These are phyloP conservation scores for Sebastolobus altivelis DNA, from an alignment of 2,797 vertebrate genomes.

Conservation along the genomic window DNA sequence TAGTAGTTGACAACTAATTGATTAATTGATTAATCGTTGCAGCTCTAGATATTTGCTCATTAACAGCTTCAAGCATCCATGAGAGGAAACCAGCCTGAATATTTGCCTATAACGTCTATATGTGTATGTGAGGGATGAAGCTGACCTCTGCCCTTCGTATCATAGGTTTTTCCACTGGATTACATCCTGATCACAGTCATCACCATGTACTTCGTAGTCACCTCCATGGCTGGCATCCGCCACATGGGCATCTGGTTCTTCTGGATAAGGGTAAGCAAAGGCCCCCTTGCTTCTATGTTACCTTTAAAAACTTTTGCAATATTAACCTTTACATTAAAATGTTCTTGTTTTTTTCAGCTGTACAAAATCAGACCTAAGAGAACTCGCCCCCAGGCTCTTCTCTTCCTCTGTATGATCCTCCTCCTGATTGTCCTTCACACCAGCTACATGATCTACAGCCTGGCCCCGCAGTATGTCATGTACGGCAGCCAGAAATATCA, in stretches of 20 bases:
- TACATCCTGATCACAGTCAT: conserved; percentile 97
- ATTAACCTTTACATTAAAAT: background rate
- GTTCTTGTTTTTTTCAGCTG: conserved; percentile 81
- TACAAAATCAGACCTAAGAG: conserved; percentile 96
- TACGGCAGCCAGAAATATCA: conserved; percentile 99
- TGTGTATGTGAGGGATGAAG: background rate
- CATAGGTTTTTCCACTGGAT: conserved; percentile 97
- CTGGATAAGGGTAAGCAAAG: conserved; percentile 92
- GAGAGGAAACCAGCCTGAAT: conserved; percentile 12
- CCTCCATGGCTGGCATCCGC: conserved; percentile 98
- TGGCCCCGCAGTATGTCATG: conserved; percentile 99
- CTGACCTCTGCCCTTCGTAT: conserved; percentile 45
- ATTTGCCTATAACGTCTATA: conserved; percentile 19
- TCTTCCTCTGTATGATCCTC: conserved; percentile 99
- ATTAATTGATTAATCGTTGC: too few species aligned
- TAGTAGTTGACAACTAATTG: too few species aligned
- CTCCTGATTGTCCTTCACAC: conserved; percentile 97
- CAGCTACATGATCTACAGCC: conserved; percentile 98
- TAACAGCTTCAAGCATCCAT: conserved; percentile 7
- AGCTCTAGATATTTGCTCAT: conserved; percentile 8
- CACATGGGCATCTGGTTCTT: conserved; percentile 99
- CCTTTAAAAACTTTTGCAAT: background rate
- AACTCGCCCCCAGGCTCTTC: conserved; percentile 95
- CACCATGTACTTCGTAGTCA: conserved; percentile 98
- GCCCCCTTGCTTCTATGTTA: background rate